Evolutionary conservation across 1,140 invertebrate species (phyloP).

Genomic region (Aradophagus sp.): DNA sequence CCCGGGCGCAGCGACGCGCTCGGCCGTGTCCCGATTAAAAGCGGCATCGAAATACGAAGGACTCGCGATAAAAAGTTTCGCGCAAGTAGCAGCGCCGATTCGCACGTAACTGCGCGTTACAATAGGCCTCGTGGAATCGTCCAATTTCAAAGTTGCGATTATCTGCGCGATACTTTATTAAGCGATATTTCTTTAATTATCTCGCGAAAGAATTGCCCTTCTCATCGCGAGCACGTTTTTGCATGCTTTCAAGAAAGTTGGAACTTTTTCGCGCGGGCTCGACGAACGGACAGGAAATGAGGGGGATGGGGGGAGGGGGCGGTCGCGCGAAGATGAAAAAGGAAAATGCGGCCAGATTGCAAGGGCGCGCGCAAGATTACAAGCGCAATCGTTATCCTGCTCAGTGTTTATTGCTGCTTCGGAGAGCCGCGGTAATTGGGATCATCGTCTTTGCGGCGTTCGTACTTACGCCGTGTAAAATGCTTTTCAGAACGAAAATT

Average conservation of each 20-base stretch:
- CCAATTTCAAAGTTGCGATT: conserved; percentile 70
- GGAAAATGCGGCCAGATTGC: conserved; percentile 44
- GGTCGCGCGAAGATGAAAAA: conserved; percentile 33
- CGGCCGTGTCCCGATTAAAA: conserved; percentile 13
- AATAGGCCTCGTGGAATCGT: conserved; percentile 42
- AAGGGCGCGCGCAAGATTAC: conserved; percentile 50
- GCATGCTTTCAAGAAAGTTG: no score
- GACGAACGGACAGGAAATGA: conserved; percentile 7
- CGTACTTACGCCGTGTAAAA: conserved; percentile 11
- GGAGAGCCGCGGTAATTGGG: conserved; percentile 49
- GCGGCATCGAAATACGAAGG: conserved; percentile 16
- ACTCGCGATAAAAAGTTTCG: conserved; percentile 42
- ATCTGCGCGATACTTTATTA: conserved; percentile 65
- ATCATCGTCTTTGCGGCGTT: conserved; percentile 34
- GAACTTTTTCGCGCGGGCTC: conserved; percentile 14
- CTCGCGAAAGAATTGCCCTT: no score
- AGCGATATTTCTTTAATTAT: conserved; percentile 75
- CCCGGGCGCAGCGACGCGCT: not conserved
- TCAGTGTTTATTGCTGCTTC: conserved; percentile 61
- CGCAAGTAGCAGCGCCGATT: conserved; percentile 28
- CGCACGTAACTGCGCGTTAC: conserved; percentile 46
- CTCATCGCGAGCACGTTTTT: no score
- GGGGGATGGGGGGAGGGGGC: conserved; percentile 1
- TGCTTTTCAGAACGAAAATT: not conserved
- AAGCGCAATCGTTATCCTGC: conserved; percentile 61